phyloP scores from a whole-genome alignment of 2,797 vertebrate genomes.

The Austrolebias charrua region DNA sequence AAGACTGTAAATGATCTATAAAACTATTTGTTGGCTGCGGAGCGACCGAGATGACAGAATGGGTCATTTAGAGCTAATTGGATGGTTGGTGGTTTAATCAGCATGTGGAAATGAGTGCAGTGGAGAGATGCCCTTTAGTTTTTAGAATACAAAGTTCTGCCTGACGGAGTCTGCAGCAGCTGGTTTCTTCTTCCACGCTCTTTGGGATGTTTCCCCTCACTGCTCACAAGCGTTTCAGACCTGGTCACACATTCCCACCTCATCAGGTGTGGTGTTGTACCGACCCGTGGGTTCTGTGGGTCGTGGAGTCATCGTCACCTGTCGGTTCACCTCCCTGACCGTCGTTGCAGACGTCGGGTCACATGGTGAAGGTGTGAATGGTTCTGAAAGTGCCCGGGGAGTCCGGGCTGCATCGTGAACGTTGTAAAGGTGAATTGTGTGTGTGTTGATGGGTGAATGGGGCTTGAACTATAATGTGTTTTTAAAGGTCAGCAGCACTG shows the following conservation, averaged over 20 bases:
- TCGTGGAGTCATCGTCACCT: not conserved
- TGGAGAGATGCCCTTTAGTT: too few relatives aligned
- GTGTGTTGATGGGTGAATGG: not conserved
- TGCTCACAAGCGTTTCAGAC: too few relatives aligned
- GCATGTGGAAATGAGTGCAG: not conserved
- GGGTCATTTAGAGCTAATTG: not conserved
- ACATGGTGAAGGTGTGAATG: not conserved
- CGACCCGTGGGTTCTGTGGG: not conserved
- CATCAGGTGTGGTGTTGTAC: not conserved
- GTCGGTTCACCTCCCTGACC: not conserved
- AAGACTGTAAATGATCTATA: not conserved
- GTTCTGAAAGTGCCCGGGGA: not conserved
- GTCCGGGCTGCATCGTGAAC: not conserved
- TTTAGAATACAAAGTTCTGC: too few relatives aligned
- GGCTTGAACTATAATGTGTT: conserved; percentile 3
- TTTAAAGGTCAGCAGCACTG: conserved; percentile 8
- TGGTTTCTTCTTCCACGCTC: not conserved
- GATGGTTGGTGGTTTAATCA: not conserved
- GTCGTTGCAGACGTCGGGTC: not conserved
- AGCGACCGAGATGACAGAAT: too few relatives aligned
- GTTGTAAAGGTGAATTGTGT: not conserved
- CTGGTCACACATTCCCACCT: too few relatives aligned
- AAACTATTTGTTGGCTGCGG: too few relatives aligned
- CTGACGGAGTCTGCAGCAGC: not conserved
- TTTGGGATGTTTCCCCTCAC: too few relatives aligned